Base-by-base conservation (phyloP, 2,113 vertebrate species). In the Oncorhynchus tshawytscha region DNA sequence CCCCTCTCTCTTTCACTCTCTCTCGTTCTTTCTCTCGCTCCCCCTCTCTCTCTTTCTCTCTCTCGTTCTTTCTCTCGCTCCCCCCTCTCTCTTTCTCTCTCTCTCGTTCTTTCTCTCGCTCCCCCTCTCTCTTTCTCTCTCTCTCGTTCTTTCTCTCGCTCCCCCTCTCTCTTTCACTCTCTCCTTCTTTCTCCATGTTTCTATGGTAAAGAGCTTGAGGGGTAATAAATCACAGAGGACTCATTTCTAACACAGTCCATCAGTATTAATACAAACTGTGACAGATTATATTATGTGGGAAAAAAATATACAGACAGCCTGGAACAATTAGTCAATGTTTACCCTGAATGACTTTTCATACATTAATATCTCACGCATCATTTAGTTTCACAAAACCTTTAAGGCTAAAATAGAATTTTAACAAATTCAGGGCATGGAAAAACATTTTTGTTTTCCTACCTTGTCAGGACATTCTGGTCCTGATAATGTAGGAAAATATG, bases 271-370 rank as follows among this genome's bases (percentile, higher is more conserved):
- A 25, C 66, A 54, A 64, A 62, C n/a, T 5, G 12, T 68, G 62
- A 72, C 60, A 25, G 68, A 49, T 74, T 9, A 49, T n/a, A 57
- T 64, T 20, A 34, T 68, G 54, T 60, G 48, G 29, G 72, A 15
- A 65, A 54, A 54, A 31, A 78, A 6, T 22, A 25, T 27, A 16
- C 16, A 34, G 16, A 67, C 66, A 34, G 45, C 31, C 66, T 24
- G 22, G 20, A 68, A 20, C n/a, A 60, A 82, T 77, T 39, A 45
- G 71, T 18, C 76, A 31, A 45, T 81, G 68, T 72, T 49, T 74
- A 74, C 16, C 29, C 62, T 75, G 71, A 65, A 57, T 73, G 70
- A 57, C 2, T 6, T 6, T 31, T 75, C 70, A 70, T 70, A 4
- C 9, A 20, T 2, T 70, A 48, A 48, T 48, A 20, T 18, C n/a